Evolutionary conservation across 2,888 invertebrate species (phyloP), one percentile per base, ranked within the genome.

Genomic region (Glomeris marginata): DNA sequence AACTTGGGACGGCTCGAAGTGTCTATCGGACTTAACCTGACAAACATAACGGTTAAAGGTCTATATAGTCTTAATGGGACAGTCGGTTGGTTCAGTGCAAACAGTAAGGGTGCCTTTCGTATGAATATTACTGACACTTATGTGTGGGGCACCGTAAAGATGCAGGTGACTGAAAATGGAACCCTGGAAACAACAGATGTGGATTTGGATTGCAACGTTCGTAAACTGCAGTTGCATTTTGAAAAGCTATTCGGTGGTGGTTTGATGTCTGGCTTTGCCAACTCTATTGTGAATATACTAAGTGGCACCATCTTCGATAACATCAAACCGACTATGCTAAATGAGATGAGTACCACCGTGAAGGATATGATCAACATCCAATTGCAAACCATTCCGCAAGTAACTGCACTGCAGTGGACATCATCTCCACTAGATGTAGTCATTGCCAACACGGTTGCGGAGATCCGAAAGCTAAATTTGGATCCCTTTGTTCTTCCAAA

Each of bases 381-480:
- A 63, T 73, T 87, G 22, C 75, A 77, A 16, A 76, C 79, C 58
- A 62, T 83, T 13, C 77, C 81, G 13, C 78, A 81, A 21, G 45
- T 49, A 42, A 38, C 42, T 60, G 77, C 76, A 51, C 80, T 87
- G 60, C 84, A 86, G 0, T 86, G 86, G 64, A 86, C 86, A 0
- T 82, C 87, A 58, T 80, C 85, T 13, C 87, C 87, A 0, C 71
- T 87, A 52, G 88, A 90, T 62, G 82, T 84, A 74, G 77, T 82
- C 2, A 75, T 90, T 38, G 77, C 81, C 0, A 81, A 84, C 61
- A 75, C 76, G 0, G 72, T 86, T 10, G 79, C 78, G 57, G 75
- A 78, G 61, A 79, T 88, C 1, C 68, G 74, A 1, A 64, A 71
- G 20, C 72, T 74, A 67, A 72, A 78, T 1, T 77, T 77, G 60